Evolutionary conservation across 2,113 vertebrate genomes (phyloP), one percentile per base, ranked within the genome.

Genomic region (Siniperca chuatsi): DNA sequence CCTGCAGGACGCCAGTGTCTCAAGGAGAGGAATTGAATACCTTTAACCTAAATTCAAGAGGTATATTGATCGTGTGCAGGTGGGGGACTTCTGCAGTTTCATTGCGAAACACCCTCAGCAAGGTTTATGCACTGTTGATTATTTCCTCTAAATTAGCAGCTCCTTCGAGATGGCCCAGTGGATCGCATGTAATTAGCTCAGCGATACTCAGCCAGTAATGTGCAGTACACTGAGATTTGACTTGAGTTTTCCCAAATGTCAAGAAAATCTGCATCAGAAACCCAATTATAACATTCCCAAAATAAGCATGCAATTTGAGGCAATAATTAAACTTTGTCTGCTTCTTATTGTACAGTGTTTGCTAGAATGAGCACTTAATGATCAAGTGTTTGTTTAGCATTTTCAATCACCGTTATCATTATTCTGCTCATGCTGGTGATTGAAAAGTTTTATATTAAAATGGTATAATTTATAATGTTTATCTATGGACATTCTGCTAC

Each of bases 401-500:
- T 92, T 92, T 92, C 88, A 91, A 90, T 93, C 91, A 81, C 83
- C 42, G 23, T 88, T 87, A 55, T 62, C 87, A 90, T 88, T 75
- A 78, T 74, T 79, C 62, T 66, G 48, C 77, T 90, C 85, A 88
- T 89, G 42, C 33, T 73, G 40, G 85, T 88, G 89, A 90, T 93
- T 93, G 89, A 91, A 89, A 92, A 60, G 55, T 42, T 74, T 67
- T 74, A 12, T 61, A 81, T 29, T 58, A 44, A 23, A 70, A 57
- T 71, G 50, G 57, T 62, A 46, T 61, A 23, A 71, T 77, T 82
- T 66, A 4, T 55, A 6, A 35, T 35, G 2, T 70, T 48, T 58
- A 62, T 73, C 52, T 78, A 8, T 54, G 3, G 18, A 69, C 84
- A 83, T 65, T 61, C 52, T 58, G 60, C 76, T 57, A 15, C 37